phyloP scores from a whole-genome alignment of 2,113 vertebrate genomes.

The Neodon shergylaensis region DNA sequence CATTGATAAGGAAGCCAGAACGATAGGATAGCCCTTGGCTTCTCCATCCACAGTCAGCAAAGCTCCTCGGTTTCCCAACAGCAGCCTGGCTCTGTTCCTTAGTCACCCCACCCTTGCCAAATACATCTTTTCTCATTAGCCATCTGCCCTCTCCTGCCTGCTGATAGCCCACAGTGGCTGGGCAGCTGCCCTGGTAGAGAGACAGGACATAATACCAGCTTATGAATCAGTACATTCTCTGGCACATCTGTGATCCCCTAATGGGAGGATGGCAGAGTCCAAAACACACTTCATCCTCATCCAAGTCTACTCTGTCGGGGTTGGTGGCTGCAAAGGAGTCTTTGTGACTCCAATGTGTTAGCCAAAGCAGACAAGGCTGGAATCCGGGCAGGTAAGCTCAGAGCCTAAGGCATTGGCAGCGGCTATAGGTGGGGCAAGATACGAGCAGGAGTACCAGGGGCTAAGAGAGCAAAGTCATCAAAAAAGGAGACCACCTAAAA shows the following conservation, averaged over 20 bases:
- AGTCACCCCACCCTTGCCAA: not conserved
- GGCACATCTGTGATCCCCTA: constrained; percentile 67
- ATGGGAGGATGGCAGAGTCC: constrained; percentile 46
- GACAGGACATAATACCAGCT: constrained; percentile 70
- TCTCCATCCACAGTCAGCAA: not conserved
- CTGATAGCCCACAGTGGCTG: constrained; percentile 55
- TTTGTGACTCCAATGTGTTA: constrained; percentile 1
- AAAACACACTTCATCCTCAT: constrained; percentile 61
- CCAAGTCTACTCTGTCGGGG: not conserved
- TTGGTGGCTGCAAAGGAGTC: not conserved
- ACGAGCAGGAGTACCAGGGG: not conserved
- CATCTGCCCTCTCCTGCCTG: constrained; percentile 73
- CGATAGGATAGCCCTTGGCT: not conserved
- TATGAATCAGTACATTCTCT: constrained; percentile 73
- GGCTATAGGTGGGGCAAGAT: not conserved
- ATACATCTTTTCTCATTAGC: constrained; percentile 75
- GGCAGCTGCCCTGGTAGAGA: constrained; percentile 79
- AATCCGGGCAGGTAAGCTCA: not conserved
- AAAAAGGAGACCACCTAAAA: not conserved
- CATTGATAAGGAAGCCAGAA: not conserved
- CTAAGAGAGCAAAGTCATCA: not conserved
- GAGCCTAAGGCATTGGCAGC: not conserved
- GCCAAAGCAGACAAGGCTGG: not conserved
- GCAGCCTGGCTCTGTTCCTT: constrained; percentile 19
- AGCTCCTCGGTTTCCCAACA: not conserved